phyloP scores from a whole-genome alignment of 2,797 vertebrate genomes.

The Glyptemys insculpta region DNA sequence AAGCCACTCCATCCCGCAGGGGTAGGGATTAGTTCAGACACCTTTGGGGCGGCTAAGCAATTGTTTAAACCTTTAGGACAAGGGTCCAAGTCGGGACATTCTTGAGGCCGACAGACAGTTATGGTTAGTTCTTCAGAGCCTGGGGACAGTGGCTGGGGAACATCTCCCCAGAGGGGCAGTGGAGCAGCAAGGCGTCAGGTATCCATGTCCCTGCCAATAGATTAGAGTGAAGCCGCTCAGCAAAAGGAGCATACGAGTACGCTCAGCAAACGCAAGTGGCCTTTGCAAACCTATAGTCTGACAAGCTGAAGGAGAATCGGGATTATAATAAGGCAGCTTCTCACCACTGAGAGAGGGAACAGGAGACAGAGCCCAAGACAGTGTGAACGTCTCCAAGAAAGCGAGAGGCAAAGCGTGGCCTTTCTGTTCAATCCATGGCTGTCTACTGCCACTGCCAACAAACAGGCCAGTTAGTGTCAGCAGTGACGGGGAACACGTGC shows the following conservation, averaged over 20 bases:
- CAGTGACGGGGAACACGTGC: too few relatives aligned
- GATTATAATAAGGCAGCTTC: neutral
- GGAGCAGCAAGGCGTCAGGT: neutral
- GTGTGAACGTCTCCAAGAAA: neutral
- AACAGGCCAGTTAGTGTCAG: neutral
- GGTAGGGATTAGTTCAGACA: neutral
- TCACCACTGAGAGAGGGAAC: neutral
- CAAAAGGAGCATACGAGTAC: neutral
- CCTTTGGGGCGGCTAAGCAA: neutral
- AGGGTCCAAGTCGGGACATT: neutral
- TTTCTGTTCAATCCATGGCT: neutral
- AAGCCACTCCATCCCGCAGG: neutral
- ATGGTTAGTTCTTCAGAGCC: neutral
- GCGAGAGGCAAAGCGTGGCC: neutral
- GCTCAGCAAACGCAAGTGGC: neutral
- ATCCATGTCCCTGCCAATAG: neutral
- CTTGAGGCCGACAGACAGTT: neutral
- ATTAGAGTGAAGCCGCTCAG: neutral
- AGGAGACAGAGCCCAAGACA: neutral
- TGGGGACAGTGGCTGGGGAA: neutral
- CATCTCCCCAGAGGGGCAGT: neutral
- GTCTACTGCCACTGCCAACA: neutral
- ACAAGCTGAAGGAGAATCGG: neutral
- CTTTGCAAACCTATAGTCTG: neutral
- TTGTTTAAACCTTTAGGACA: neutral